Evolutionary conservation across 2,113 vertebrate genomes (phyloP).

Genomic region (Sorex fumeus): DNA sequence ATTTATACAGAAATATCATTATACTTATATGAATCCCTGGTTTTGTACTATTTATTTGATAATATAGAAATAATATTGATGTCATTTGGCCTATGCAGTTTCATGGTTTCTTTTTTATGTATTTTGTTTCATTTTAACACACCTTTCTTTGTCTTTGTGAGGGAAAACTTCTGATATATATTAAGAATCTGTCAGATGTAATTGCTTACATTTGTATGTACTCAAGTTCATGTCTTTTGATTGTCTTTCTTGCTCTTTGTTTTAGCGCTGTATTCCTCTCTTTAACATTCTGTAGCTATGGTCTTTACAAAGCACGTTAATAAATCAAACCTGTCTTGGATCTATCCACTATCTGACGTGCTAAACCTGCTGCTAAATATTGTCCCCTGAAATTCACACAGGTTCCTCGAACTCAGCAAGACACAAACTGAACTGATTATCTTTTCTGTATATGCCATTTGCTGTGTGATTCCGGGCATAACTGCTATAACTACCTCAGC

Average conservation of each 20-base stretch:
- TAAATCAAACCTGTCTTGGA: not conserved
- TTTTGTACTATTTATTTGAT: slow-evolving; percentile 30
- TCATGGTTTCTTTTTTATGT: not conserved
- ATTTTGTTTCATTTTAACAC: not conserved
- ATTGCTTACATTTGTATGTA: not conserved
- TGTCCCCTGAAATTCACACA: not conserved
- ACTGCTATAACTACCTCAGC: not conserved
- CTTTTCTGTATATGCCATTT: not conserved
- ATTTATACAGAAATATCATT: not conserved
- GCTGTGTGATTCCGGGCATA: not conserved
- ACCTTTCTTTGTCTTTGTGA: slow-evolving; percentile 1
- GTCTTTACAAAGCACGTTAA: not conserved
- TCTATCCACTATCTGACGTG: not conserved
- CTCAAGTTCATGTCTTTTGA: not conserved
- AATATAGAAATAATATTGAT: not conserved
- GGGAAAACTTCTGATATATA: slow-evolving; percentile 22
- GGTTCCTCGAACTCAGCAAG: not conserved
- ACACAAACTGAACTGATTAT: not conserved
- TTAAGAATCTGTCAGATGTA: not conserved
- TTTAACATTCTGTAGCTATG: not conserved
- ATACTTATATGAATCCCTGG: no score
- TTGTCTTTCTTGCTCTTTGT: not conserved
- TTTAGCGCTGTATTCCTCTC: not conserved
- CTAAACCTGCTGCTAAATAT: not conserved
- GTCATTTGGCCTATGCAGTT: not conserved